Base-by-base conservation (phyloP, 2,888 invertebrate species). In the Holacanthella duospinosa region DNA sequence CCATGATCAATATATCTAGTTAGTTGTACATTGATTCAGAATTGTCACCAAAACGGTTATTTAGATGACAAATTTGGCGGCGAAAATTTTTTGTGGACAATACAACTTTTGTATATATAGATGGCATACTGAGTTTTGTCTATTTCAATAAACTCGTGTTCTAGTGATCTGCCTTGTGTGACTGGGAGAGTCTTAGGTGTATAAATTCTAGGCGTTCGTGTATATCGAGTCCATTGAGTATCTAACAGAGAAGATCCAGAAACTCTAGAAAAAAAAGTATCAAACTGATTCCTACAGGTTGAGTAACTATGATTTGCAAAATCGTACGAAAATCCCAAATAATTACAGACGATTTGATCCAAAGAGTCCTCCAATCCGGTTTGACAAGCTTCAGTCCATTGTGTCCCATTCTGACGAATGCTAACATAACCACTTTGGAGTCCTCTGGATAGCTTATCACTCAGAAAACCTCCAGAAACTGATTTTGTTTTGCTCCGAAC, bases 331-430 rank as follows among this genome's bases (percentile, higher is more conserved):
- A 60, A 29, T 1, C 25, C 28, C 6, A 63, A n/a, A 43, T 63
- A 63, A 3, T 44, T 55, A 29, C 63, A 63, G 19, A 63, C 63
- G 1, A 63, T 29, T 27, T 63, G 59, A 1, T 59, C 28, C 12
- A 63, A 6, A 29, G 54, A 21, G 9, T 27, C 28, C 12, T 59
- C 63, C 25, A 36, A 63, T 1, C 60, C 60, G 29, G 59, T 60
- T 1, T 27, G 28, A 60, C 63, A 63, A 28, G 60, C 63, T 12
- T 55, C 43, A 24, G 29, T 26, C 59, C 59, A 63, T 26, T 53
- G 43, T 16, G 16, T 21, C n/a, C 43, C 48, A 26, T 28, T 55
- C 19, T 29, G 29, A 9, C 60, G 55, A n/a, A 55, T 36, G 44
- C n/a, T 55, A 4, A 60, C 55, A 60, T 55, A 63, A 1, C 63